Conservation (phyloP, 2,888 invertebrate genomes). For the Pristionchus maxplancki region DNA sequence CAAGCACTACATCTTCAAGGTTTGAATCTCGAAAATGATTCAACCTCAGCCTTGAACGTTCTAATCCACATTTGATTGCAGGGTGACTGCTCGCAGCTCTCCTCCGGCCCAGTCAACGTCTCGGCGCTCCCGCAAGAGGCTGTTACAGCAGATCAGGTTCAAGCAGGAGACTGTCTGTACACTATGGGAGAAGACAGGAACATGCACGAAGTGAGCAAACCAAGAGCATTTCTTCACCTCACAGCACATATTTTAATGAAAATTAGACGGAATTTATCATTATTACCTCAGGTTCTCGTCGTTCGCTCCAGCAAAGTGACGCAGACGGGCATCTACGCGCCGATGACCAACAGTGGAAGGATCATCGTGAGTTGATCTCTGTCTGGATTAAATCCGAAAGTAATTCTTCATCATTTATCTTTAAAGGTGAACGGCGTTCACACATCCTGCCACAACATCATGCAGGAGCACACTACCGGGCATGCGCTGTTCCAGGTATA, state of each 20-base stretch:
- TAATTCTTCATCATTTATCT: too few relatives aligned
- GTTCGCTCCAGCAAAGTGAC: conserved; percentile 57
- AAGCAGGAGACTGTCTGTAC: conserved; percentile 72
- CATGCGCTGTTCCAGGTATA: conserved; percentile 62
- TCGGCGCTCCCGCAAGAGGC: conserved; percentile 48
- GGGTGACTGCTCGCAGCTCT: not conserved
- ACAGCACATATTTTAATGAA: too few relatives aligned
- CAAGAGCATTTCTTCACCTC: too few relatives aligned
- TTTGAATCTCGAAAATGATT: too few relatives aligned
- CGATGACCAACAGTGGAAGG: conserved; percentile 68
- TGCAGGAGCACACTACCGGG: conserved; percentile 65
- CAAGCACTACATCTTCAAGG: conserved; percentile 35
- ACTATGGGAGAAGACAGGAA: conserved; percentile 41
- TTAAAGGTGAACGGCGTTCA: conserved; percentile 62
- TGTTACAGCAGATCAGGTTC: conserved; percentile 65
- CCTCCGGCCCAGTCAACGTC: not conserved
- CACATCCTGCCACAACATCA: conserved; percentile 70
- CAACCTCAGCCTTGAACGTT: too few relatives aligned
- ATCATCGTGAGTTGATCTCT: conserved; percentile 66
- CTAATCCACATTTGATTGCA: not conserved
- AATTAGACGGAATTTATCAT: too few relatives aligned
- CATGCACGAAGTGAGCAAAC: not conserved
- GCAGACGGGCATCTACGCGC: conserved; percentile 71
- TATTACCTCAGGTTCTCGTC: conserved; percentile 57
- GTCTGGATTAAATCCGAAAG: too few relatives aligned